A percentile compares a stretch with the other conserved stretches of the same genome.
These are phyloP conservation scores for Dendrophyllia cribrosa DNA, from an alignment of 64 coral and sea anemone genomes.

Conservation along the genomic window DNA sequence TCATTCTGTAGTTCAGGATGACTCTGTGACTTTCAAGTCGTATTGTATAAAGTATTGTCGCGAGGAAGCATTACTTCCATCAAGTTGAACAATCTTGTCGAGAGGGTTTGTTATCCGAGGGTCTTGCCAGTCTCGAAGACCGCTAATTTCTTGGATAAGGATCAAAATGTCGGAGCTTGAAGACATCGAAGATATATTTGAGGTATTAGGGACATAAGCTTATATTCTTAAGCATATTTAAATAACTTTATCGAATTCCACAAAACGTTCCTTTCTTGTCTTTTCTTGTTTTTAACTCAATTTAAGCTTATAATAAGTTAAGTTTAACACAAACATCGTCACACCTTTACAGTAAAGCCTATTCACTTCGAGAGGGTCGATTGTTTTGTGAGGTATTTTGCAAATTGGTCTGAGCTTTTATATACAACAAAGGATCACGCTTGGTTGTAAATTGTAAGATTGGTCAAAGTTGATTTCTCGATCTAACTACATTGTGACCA, in stretches of 20 bases:
- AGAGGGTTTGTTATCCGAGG: no score
- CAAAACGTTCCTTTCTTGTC: background rate
- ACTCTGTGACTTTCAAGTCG: background rate
- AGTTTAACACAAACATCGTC: no score
- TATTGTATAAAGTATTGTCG: background rate
- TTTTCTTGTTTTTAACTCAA: background rate
- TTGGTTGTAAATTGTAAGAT: no score
- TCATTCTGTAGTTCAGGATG: background rate
- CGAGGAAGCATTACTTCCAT: background rate
- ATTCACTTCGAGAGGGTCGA: no score
- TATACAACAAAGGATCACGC: no score
- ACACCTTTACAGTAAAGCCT: no score
- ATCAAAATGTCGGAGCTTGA: constrained; percentile 34
- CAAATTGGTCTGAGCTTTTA: no score
- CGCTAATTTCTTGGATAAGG: background rate
- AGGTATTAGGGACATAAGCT: constrained; percentile 27
- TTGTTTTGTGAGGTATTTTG: no score
- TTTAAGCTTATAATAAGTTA: no score
- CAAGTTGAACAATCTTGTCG: background rate
- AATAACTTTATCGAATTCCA: no score
- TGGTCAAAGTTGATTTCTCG: no score
- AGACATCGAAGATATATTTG: constrained; percentile 75
- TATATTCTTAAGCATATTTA: background rate
- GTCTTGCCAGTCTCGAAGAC: background rate
- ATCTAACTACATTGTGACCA: no score